Conservation (phyloP, 2,797 vertebrate genomes). For the Crax fasciolata region DNA sequence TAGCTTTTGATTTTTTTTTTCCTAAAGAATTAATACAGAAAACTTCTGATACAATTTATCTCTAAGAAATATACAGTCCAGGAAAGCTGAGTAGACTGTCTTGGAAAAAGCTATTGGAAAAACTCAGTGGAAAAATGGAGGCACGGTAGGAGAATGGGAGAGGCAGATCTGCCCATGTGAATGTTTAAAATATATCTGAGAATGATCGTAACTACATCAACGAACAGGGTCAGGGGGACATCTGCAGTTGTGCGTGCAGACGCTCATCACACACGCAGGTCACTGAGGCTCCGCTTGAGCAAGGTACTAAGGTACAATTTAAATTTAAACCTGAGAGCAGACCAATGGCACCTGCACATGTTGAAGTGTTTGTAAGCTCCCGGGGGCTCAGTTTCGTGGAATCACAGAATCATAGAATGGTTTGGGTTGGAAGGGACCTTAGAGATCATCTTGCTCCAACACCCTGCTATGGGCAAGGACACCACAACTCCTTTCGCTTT, state of each 20-base stretch:
- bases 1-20: neutral
- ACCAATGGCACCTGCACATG: rapidly evolving
- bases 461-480: too few relatives aligned
- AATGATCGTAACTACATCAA: neutral
- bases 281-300: neutral
- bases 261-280: neutral
- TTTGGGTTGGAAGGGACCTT: too few relatives aligned
- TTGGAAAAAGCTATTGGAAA: neutral
- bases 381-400: neutral
- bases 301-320: neutral
- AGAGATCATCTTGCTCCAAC: too few relatives aligned
- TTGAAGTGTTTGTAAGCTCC: neutral
- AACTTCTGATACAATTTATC: neutral
- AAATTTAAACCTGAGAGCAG: neutral
- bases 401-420: too few relatives aligned
- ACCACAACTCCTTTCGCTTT: neutral
- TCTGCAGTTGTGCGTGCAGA: neutral
- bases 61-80: neutral
- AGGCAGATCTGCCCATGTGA: neutral
- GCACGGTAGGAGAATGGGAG: neutral
- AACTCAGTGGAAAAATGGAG: neutral
- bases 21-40: neutral
- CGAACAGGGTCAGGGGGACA: neutral
- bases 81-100: neutral
- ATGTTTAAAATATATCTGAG: neutral